Percentiles rank a stretch among this genome's conserved stretches.
These are phyloP conservation scores for Triplophysa yarkandensis DNA, from an alignment of 2,797 vertebrate genomes.

Conservation along the genomic window DNA sequence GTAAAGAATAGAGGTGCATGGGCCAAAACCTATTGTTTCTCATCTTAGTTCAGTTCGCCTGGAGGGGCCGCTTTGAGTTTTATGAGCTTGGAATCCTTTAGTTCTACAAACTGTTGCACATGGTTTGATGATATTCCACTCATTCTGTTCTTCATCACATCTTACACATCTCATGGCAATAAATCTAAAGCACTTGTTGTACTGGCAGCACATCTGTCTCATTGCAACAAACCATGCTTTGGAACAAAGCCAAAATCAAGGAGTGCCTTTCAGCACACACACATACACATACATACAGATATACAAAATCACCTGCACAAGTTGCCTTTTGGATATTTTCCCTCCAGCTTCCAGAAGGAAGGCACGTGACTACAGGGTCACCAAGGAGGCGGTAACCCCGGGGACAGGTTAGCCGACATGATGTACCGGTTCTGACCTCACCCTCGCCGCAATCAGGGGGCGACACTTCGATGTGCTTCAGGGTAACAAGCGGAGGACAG, in stretches of 20 bases:
- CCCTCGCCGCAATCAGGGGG: constrained; percentile 83
- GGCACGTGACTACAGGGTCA: constrained; percentile 80
- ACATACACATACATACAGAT: not conserved
- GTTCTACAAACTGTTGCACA: constrained; percentile 29
- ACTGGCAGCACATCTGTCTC: constrained; percentile 36
- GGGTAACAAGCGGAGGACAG: constrained; percentile 78
- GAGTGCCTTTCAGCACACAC: constrained; percentile 19
- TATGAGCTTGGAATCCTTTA: constrained; percentile 37
- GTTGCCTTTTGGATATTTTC: constrained; percentile 76
- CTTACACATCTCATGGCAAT: constrained; percentile 33
- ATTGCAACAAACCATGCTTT: constrained; percentile 1
- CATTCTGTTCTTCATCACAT: constrained; percentile 42
- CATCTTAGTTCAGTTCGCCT: constrained; percentile 21
- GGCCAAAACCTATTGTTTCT: constrained; percentile 30
- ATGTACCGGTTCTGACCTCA: constrained; percentile 71
- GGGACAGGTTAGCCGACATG: constrained; percentile 85
- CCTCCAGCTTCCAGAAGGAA: constrained; percentile 88
- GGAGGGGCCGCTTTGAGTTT: constrained; percentile 10
- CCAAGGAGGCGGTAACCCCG: constrained; percentile 84
- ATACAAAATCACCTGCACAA: constrained; percentile 64
- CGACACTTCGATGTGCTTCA: constrained; percentile 75
- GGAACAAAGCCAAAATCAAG: constrained; percentile 12
- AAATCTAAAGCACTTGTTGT: constrained; percentile 39
- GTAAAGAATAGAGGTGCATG: constrained; percentile 13
- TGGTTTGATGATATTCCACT: constrained; percentile 44